A percentile compares a stretch with the other conserved stretches of the same genome.
phyloP scores from a whole-genome alignment of 1,140 invertebrate species.

The Papilio aristodemus region DNA sequence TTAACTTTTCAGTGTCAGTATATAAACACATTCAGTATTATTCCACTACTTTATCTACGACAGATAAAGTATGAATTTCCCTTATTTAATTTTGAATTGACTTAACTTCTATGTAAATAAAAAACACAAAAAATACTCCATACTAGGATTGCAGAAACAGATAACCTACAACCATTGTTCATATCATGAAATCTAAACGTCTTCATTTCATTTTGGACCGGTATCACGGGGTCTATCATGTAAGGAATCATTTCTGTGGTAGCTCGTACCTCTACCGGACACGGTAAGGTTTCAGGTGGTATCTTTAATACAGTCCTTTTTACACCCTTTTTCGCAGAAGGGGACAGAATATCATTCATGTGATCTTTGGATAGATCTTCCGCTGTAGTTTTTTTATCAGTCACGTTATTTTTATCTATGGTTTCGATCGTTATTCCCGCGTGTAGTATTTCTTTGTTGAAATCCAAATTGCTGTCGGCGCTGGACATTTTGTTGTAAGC shows the following conservation, averaged over 20 bases:
- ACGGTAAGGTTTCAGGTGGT: slow-evolving; percentile 63
- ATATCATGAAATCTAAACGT: slow-evolving; percentile 67
- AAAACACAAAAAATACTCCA: slow-evolving; percentile 63
- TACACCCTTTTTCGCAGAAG: slow-evolving; percentile 53
- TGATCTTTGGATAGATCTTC: slow-evolving; percentile 46
- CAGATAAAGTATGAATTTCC: slow-evolving; percentile 20
- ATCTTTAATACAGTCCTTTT: slow-evolving; percentile 69
- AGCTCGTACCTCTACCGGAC: slow-evolving; percentile 59
- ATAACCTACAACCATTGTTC: slow-evolving; percentile 46
- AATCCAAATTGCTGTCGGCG: slow-evolving; percentile 52
- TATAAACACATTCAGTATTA: neutral
- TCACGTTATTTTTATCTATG: slow-evolving; percentile 57
- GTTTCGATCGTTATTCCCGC: slow-evolving; percentile 54
- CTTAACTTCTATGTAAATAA: slow-evolving; percentile 62
- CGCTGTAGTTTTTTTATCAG: slow-evolving; percentile 53
- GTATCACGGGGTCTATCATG: slow-evolving; percentile 66
- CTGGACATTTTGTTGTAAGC: slow-evolving; percentile 69
- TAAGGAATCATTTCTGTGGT: slow-evolving; percentile 62
- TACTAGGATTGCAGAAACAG: slow-evolving; percentile 47
- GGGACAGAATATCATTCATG: slow-evolving; percentile 37
- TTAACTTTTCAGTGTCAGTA: neutral
- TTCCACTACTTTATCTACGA: neutral
- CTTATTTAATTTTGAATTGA: slow-evolving; percentile 38
- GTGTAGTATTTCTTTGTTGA: slow-evolving; percentile 55
- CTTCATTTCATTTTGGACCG: slow-evolving; percentile 76